Percentiles rank a stretch among this genome's conserved stretches.
These are phyloP conservation scores for Aphrocallistes beatrix DNA, from an alignment of 37 sponge, comb jelly and placozoan genomes.

Conservation along the genomic window DNA sequence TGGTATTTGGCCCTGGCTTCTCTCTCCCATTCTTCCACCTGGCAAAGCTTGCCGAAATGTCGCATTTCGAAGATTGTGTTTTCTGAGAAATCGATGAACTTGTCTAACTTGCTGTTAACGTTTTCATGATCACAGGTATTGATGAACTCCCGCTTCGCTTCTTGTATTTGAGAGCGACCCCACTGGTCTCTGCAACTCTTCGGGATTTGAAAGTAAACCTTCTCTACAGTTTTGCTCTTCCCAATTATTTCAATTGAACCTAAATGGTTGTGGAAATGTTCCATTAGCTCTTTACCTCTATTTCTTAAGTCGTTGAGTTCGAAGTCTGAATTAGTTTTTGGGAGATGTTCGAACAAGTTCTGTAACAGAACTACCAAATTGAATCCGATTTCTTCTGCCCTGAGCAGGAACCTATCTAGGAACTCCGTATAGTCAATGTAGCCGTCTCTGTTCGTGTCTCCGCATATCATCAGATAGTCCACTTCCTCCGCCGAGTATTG, in stretches of 20 bases:
- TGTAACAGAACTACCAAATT: conserved; percentile 66
- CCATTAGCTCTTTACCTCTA: conserved; percentile 32
- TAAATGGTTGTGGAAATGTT: conserved; percentile 61
- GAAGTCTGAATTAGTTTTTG: conserved; percentile 19
- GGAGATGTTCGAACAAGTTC: conserved; percentile 66
- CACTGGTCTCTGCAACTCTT: conserved; percentile 48
- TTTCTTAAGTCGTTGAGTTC: conserved; percentile 2
- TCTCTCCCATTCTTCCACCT: conserved; percentile 9
- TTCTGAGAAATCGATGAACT: conserved; percentile 75
- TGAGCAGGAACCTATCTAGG: conserved; percentile 67
- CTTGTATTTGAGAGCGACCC: conserved; percentile 59
- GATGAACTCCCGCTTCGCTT: conserved; percentile 54
- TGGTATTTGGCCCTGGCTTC: background rate
- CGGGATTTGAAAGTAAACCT: conserved; percentile 75
- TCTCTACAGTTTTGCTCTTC: conserved; percentile 59
- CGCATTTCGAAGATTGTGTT: conserved; percentile 78
- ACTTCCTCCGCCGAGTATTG: conserved; percentile 40
- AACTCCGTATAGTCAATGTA: conserved; percentile 82
- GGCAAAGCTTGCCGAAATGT: conserved; percentile 8
- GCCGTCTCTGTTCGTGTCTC: conserved; percentile 81
- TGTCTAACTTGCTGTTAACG: conserved; percentile 59
- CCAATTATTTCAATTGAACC: conserved; percentile 80
- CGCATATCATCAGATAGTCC: conserved; percentile 76
- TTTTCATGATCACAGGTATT: conserved; percentile 52
- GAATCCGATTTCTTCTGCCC: conserved; percentile 69